phyloP scores from a whole-genome alignment of 2,797 vertebrate species.

The Hypotaenidia okinawae region DNA sequence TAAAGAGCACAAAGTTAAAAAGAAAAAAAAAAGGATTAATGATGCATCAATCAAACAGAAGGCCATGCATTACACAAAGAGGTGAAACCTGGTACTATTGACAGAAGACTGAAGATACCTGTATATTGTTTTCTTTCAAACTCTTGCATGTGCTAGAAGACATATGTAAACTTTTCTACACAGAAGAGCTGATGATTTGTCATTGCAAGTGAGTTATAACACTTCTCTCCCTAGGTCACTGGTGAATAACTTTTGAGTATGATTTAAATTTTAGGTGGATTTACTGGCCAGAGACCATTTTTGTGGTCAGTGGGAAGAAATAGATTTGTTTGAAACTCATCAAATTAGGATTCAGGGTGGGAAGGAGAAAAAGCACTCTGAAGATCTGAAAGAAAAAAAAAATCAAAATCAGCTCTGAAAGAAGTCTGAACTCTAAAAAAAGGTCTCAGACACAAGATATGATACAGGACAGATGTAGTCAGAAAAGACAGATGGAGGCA shows the following conservation, averaged over 20 bases:
- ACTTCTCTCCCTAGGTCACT: not conserved
- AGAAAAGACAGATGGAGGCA: not conserved
- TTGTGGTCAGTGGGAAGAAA: not conserved
- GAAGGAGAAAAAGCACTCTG: not conserved
- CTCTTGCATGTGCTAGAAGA: fast-evolving
- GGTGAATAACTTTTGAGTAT: not conserved
- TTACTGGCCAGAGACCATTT: not conserved
- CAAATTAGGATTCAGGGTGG: not conserved
- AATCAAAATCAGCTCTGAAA: not conserved
- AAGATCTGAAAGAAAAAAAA: not conserved
- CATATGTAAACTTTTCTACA: not conserved
- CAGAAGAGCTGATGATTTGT: not conserved
- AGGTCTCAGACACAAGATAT: fast-evolving
- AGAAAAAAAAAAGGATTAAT: not conserved
- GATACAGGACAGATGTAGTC: not conserved
- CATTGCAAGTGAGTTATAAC: not conserved
- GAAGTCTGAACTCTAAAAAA: not conserved
- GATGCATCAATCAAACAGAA: not conserved
- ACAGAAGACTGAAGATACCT: not conserved
- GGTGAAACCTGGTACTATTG: not conserved
- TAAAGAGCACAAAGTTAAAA: not conserved
- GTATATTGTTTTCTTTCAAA: not conserved
- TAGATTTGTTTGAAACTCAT: not conserved
- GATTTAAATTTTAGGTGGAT: not conserved
- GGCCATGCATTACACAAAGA: not conserved